A percentile compares a stretch with the other conserved stretches of the same genome.
phyloP scores from a whole-genome alignment of 2,888 invertebrate species.

The Andrena haemorrhoa region DNA sequence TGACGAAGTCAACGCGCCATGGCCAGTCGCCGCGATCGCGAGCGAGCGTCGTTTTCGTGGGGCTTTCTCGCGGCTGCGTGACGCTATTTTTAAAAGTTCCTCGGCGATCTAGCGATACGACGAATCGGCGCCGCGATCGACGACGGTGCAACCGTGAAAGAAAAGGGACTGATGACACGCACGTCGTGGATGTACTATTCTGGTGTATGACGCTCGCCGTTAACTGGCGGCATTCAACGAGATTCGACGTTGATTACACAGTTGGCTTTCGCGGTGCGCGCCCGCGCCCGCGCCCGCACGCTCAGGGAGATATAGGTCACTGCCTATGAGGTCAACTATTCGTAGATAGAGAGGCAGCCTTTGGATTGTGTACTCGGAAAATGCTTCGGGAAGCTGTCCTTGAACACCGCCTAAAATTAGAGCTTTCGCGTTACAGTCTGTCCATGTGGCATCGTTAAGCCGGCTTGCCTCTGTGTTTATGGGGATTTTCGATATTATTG shows the following conservation, averaged over 20 bases:
- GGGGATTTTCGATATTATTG: constrained; percentile 64
- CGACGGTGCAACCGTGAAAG: constrained; percentile 30
- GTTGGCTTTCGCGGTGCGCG: constrained; percentile 67
- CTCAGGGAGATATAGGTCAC: constrained; percentile 71
- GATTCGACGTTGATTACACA: constrained; percentile 73
- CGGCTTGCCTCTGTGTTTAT: constrained; percentile 48
- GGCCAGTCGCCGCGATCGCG: constrained; percentile 20
- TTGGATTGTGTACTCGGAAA: constrained; percentile 58
- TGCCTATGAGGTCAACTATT: constrained; percentile 71
- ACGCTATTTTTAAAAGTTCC: constrained; percentile 23
- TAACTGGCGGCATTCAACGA: constrained; percentile 69
- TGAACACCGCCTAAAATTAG: constrained; percentile 72
- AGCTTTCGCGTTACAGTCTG: constrained; percentile 59
- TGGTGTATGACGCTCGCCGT: constrained; percentile 72
- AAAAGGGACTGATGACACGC: constrained; percentile 17
- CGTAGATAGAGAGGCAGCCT: constrained; percentile 66
- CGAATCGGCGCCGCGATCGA: constrained; percentile 34
- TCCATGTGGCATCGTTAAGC: constrained; percentile 31
- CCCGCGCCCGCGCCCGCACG: constrained; percentile 50
- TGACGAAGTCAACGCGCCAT: constrained; percentile 14
- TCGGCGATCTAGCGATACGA: neutral
- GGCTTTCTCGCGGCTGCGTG: constrained; percentile 10
- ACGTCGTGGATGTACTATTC: constrained; percentile 76
- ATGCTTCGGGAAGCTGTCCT: constrained; percentile 62
- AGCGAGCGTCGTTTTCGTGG: constrained; percentile 4